Percentiles rank a stretch among this genome's conserved stretches.
Conservation (phyloP, 2,888 invertebrate species). For the Pammene aurita region DNA sequence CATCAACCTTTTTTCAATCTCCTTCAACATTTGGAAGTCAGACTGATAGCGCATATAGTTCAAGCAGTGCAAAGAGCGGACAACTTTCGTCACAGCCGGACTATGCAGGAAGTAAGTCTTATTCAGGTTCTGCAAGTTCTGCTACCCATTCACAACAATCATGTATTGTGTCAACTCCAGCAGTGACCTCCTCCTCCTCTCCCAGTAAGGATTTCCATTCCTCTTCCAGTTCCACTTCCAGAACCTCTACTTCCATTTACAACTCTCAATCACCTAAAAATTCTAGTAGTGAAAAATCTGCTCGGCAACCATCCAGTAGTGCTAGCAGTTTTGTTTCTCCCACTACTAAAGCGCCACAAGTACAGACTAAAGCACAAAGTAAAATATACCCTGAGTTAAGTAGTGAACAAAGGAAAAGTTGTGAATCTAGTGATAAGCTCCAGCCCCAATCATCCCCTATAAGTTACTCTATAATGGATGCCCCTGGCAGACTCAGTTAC, state of each 20-base stretch:
- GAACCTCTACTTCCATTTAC: slow-evolving; percentile 75
- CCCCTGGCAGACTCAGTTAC: slow-evolving; percentile 85
- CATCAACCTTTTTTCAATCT: slow-evolving; percentile 86
- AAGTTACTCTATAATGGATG: slow-evolving; percentile 90
- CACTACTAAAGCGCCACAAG: slow-evolving; percentile 79
- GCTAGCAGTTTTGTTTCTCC: slow-evolving; percentile 81
- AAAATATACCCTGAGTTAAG: slow-evolving; percentile 89
- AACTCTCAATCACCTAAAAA: slow-evolving; percentile 74
- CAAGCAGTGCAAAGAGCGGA: slow-evolving; percentile 82
- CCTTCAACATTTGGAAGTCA: slow-evolving; percentile 84
- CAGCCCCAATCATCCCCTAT: slow-evolving; percentile 88
- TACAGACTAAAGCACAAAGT: slow-evolving; percentile 90
- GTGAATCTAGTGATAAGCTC: slow-evolving; percentile 78
- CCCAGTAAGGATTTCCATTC: slow-evolving; percentile 86
- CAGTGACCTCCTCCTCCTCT: slow-evolving; percentile 79
- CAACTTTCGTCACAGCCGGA: slow-evolving; percentile 81
- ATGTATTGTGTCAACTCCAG: slow-evolving; percentile 88
- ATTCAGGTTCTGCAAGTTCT: slow-evolving; percentile 83
- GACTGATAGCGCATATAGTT: slow-evolving; percentile 82
- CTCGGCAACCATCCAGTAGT: slow-evolving; percentile 64
- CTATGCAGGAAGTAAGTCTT: slow-evolving; percentile 84
- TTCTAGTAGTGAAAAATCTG: slow-evolving; percentile 66
- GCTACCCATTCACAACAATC: slow-evolving; percentile 86
- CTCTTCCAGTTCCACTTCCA: slow-evolving; percentile 78
- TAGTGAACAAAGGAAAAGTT: slow-evolving; percentile 81